Base-by-base conservation (phyloP, 2,797 vertebrate genomes). In the Hoplostethus atlanticus region DNA sequence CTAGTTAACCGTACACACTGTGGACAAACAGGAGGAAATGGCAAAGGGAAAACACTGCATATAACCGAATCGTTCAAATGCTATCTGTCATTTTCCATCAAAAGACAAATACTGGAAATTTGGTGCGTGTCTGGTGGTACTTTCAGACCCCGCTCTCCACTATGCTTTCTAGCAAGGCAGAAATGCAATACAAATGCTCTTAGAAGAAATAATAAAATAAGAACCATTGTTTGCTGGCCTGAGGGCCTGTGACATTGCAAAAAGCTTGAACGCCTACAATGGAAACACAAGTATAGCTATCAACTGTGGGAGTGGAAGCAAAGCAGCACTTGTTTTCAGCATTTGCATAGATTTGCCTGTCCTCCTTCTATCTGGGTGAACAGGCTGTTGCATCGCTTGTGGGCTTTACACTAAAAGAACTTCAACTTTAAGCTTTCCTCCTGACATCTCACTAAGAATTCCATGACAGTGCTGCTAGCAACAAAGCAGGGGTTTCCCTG, bases 291-390 rank as follows among this genome's bases (percentile, higher is more conserved):
- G 63, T 21, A 67, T 72, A 25, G 80, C 80, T 83, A 77, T 84
- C 28, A 58, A 47, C 74, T 75, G 84, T 78, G 70, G 80, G 84
- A 82, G 88, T 72, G 61, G 55, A 86, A 57, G 68, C 51, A 75
- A 67, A 63, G 74, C 66, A 30, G 77, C 34, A 56, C 62, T 48
- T 63, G 60, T 48, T 81, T 73, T 68, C 72, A 28, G 52, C 59
- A 81, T 83, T 86, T 86, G 80, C 84, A 85, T 88, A 42, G 71
- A 68, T 88, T 80, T 73, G 76, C 52, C 76, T 74, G 69, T 51
- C 56, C 75, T 58, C 52, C 77, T n/a, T 31, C 54, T 56, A 73
- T 76, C 40, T 73, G 68, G 34, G 17, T 76, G 54, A 80, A 62
- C 16, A 73, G 2, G 25, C n/a, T 58, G 21, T 13, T 15, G 17